Conservation (phyloP, 2,113 vertebrate genomes). For the western clawed frog (Xenopus tropicalis) region DNA sequence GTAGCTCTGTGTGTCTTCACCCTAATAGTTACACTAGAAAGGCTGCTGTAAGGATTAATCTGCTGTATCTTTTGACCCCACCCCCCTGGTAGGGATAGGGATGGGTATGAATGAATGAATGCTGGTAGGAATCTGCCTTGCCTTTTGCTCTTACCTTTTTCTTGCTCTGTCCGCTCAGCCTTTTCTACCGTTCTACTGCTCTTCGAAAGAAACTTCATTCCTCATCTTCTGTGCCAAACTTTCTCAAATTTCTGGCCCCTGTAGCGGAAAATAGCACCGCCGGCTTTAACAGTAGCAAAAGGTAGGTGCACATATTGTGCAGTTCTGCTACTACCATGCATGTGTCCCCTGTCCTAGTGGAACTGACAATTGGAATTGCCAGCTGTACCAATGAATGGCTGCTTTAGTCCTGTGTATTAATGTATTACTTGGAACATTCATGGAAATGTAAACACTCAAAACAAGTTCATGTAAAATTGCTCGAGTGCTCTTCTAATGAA, state of each 20-base stretch:
- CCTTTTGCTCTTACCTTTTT: conserved; percentile 52
- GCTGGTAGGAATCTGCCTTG: conserved; percentile 33
- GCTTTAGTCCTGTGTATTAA: too few species aligned
- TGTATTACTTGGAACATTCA: too few species aligned
- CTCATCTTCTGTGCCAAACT: conserved; percentile 98
- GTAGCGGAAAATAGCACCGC: conserved; percentile 87
- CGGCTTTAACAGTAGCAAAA: conserved; percentile 74
- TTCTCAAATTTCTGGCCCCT: conserved; percentile 98
- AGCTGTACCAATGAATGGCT: too few species aligned
- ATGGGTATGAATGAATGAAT: neutral
- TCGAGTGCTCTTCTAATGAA: too few species aligned
- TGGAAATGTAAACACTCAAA: too few species aligned
- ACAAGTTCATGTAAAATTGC: too few species aligned
- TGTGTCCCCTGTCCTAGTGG: neutral
- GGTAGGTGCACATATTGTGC: conserved; percentile 63
- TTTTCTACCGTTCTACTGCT: conserved; percentile 80
- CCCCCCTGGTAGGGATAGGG: too few species aligned
- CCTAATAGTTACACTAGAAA: too few species aligned
- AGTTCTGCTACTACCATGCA: conserved; percentile 46
- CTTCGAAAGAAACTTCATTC: conserved; percentile 89
- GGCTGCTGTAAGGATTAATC: too few species aligned
- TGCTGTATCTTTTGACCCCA: too few species aligned
- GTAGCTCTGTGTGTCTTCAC: too few species aligned
- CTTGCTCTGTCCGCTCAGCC: conserved; percentile 68
- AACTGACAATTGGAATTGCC: too few species aligned